Evolutionary conservation across 2,888 invertebrate genomes (phyloP), one percentile per base, ranked within the genome.

Genomic region (Synergus laeviventris): DNA sequence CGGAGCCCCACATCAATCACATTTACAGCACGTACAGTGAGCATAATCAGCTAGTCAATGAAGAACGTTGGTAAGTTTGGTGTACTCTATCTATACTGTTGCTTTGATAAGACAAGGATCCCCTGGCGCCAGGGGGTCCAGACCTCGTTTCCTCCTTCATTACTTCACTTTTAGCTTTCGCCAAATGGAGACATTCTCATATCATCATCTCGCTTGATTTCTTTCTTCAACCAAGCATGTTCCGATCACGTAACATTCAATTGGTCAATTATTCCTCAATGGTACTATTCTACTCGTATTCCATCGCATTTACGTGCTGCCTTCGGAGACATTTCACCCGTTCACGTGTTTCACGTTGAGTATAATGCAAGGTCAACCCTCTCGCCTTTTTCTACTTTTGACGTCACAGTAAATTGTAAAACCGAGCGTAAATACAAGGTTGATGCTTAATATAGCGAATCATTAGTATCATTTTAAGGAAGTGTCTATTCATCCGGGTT

Each of bases 251-350:
- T 86, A 87, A 84, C 81, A 83, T 84, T 82, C 85, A 87, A 87
- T 87, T 87, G 87, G 82, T 85, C 87, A 84, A 87, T 88, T 86
- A 87, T 87, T 88, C 85, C 84, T 81, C 86, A 81, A 85, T 84
- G 82, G 82, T 80, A 78, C 18, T 59, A 59, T 59, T 59, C 56
- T 75, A 64, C 49, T 60, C 76, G 24, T 70, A 70, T 70, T 45
- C 66, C 42, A 24, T 42, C 24, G 66, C 66, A 66, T 76, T 80
- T 78, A 78, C 76, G 76, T 76, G 56, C 77, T 38, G 56, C 61
- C 76, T 76, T 61, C 42, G 9, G 45, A 42, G 45, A 61, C 49
- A 66, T 62, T 61, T 75, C 36, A n/a, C 21, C 49, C 36, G 31
- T 49, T 54, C 39, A 73, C 76, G 18, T 60, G 24, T 62, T 45